phyloP scores from a whole-genome alignment of 2,888 invertebrate genomes.

The Agrilus cyanescens region DNA sequence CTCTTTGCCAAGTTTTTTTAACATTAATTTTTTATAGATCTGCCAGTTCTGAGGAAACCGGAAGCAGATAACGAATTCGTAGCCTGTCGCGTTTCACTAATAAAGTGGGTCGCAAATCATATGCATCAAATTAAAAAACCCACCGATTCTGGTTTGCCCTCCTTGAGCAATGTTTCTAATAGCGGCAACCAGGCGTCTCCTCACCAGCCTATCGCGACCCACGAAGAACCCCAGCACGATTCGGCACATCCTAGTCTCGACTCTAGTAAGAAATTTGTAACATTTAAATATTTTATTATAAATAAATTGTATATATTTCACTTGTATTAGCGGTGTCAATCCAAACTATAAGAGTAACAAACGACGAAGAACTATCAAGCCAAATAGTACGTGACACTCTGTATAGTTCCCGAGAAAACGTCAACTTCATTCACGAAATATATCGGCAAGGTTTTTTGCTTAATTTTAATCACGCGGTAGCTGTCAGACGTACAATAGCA shows the following conservation, averaged over 20 bases:
- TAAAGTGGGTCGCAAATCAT: constrained; percentile 82
- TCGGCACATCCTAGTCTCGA: constrained; percentile 50
- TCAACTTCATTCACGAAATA: constrained; percentile 90
- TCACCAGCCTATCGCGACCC: constrained; percentile 31
- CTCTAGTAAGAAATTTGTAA: constrained; percentile 37
- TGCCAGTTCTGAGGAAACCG: constrained; percentile 63
- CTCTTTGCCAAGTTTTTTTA: not conserved
- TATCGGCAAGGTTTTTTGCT: constrained; percentile 87
- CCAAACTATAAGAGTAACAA: constrained; percentile 29
- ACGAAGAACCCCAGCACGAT: constrained; percentile 39
- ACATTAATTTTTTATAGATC: constrained; percentile 38
- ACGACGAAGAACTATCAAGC: constrained; percentile 35
- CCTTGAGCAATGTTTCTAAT: constrained; percentile 28
- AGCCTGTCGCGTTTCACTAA: constrained; percentile 69
- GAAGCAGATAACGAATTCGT: constrained; percentile 56
- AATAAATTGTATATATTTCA: not conserved
- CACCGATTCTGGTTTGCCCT: constrained; percentile 33
- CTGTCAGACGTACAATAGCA: constrained; percentile 77
- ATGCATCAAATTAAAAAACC: constrained; percentile 63
- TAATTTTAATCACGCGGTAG: constrained; percentile 78
- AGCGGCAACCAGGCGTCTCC: constrained; percentile 13
- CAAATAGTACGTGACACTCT: constrained; percentile 78
- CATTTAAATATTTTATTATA: not conserved
- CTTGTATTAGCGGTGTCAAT: constrained; percentile 28
- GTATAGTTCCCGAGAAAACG: constrained; percentile 77